Evolutionary conservation across 2,888 invertebrate species (phyloP), one percentile per base, ranked within the genome.

Genomic region (Pammene aurita): DNA sequence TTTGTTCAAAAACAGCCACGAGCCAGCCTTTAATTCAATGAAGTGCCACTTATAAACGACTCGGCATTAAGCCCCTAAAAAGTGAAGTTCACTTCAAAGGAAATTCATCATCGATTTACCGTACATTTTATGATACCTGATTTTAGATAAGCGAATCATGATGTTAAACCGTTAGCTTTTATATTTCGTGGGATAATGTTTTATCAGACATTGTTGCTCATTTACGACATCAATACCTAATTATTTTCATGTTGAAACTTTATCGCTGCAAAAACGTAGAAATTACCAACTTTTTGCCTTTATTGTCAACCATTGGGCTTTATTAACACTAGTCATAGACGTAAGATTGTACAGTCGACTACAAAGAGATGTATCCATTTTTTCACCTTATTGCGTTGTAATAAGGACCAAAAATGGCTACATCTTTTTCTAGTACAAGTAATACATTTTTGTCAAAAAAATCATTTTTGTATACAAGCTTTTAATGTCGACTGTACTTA

Each of bases 31-130:
- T 35, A 46, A 61, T 48, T 35, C 34, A 5, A 16, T 48, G 11
- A 48, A 61, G 48, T 48, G 35, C 48, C 60, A 35, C 60, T 61
- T 48, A 60, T 44, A 38, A 48, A 46, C 14, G 5, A 16, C 11
- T 38, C 26, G 48, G 48, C 48, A 16, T 48, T 60, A 46, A 46
- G 46, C 60, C 13, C 35, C 46, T 46, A 50, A 61, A 65, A 46
- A 46, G 54, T 18, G 35, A 44, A 54, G 44, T 65, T 65, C 65
- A 46, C 57, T 52, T 67, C 52, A 50, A 60, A 57, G 18, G 48
- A 63, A 63, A 63, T 67, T 66, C 64, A 64, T 67, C 72, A 83
- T 82, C 78, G 80, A 82, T 83, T 80, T 75, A 71, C 77, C 73
- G 76, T 84, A 83, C 77, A 72, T 69, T 78, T 79, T 77, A 78